phyloP scores from a whole-genome alignment of 2,113 vertebrate species.

The Rhea pennata region DNA sequence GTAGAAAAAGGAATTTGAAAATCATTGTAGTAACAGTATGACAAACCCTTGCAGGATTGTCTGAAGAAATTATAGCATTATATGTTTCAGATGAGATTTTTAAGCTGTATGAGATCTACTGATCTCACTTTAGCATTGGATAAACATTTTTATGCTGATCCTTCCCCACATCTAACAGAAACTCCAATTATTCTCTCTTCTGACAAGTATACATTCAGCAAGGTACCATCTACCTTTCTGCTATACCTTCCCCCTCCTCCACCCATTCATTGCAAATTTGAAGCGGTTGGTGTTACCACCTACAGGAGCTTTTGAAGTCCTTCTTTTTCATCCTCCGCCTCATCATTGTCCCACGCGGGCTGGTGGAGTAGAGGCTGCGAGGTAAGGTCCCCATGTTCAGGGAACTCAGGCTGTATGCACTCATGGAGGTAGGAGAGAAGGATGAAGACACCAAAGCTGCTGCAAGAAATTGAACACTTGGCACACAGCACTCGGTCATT shows the following conservation, averaged over 20 bases:
- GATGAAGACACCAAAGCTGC: conserved; percentile 92
- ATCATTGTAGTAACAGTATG: neutral
- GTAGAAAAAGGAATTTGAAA: neutral
- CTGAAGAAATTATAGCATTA: neutral
- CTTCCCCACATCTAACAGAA: neutral
- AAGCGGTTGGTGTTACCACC: conserved; percentile 73
- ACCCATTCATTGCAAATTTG: conserved; percentile 38
- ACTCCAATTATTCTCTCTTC: neutral
- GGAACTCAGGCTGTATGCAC: conserved; percentile 97
- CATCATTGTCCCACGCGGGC: conserved; percentile 95
- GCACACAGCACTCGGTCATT: conserved; percentile 51
- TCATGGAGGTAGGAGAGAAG: conserved; percentile 98
- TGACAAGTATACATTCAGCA: neutral
- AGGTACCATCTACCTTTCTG: neutral
- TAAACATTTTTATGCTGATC: neutral
- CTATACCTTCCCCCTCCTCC: conserved; percentile 37
- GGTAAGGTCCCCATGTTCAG: conserved; percentile 96
- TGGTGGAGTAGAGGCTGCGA: conserved; percentile 95
- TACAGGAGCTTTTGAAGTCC: conserved; percentile 98
- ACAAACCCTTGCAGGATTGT: neutral
- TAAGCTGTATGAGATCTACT: neutral
- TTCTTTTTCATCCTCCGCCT: conserved; percentile 97
- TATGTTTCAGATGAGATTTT: neutral
- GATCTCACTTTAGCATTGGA: neutral
- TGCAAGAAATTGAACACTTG: conserved; percentile 78